Conservation (phyloP, 2,113 vertebrate species). For the Bubo scandiacus region DNA sequence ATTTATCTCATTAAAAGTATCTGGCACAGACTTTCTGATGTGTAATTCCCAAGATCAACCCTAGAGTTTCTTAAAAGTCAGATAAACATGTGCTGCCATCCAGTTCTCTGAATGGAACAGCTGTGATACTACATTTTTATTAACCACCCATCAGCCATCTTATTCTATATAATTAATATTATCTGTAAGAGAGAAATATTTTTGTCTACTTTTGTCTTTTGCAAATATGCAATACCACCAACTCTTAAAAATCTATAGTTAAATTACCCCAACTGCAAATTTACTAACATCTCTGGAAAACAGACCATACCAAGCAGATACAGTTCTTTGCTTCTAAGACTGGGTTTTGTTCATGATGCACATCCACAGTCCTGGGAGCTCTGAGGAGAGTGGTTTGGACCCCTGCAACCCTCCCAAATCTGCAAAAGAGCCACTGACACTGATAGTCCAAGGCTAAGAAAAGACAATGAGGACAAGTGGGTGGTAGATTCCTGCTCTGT, state of each 20-base stretch:
- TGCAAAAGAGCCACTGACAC: not conserved
- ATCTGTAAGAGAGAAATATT: not conserved
- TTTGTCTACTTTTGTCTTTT: not conserved
- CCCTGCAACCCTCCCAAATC: not conserved
- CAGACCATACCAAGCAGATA: not conserved
- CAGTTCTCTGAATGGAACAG: not conserved
- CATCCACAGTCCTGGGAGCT: not conserved
- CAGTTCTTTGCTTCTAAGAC: not conserved
- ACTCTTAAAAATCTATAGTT: not conserved
- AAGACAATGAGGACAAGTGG: not conserved
- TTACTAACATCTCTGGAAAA: not conserved
- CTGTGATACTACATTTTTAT: not conserved
- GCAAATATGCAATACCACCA: not conserved
- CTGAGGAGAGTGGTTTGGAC: not conserved
- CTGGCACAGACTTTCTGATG: constrained; percentile 5
- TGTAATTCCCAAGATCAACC: not conserved
- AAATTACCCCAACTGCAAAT: not conserved
- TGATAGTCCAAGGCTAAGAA: not conserved
- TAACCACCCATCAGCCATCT: not conserved
- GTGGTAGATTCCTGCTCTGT: not conserved
- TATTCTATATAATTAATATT: not conserved
- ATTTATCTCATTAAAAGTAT: not conserved
- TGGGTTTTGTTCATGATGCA: not conserved
- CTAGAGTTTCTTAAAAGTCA: not conserved
- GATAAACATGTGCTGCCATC: not conserved